phyloP scores from a whole-genome alignment of 2,113 vertebrate genomes.

The Sorex araneus region DNA sequence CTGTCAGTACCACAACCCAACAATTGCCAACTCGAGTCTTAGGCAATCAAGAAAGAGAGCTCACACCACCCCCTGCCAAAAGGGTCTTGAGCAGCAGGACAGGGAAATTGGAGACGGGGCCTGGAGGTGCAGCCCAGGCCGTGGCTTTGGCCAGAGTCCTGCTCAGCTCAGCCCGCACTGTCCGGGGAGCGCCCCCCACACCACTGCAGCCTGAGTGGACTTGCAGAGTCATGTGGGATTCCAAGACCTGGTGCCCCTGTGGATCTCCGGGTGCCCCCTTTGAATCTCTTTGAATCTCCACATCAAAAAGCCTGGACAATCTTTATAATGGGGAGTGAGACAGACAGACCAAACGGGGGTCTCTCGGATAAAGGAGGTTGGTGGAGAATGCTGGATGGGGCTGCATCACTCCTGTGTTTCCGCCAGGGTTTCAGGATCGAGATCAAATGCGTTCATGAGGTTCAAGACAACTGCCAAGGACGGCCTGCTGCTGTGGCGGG shows the following conservation, averaged over 20 bases:
- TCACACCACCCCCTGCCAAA: neutral
- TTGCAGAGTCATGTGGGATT: too few species aligned
- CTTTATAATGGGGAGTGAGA: too few species aligned
- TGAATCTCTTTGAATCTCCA: neutral
- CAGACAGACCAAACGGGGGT: neutral
- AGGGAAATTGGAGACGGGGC: neutral
- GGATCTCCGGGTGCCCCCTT: neutral
- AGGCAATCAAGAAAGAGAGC: neutral
- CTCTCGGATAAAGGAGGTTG: neutral
- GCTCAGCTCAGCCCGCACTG: neutral
- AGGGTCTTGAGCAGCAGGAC: neutral
- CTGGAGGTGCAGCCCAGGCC: neutral
- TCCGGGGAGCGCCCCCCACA: neutral
- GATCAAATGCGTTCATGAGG: constrained; percentile 95
- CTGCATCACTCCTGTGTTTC: constrained; percentile 10
- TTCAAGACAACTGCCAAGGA: constrained; percentile 96
- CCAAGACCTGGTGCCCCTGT: neutral
- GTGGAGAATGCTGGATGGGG: neutral
- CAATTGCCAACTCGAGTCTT: neutral
- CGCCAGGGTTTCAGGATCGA: constrained; percentile 94
- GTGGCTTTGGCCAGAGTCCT: neutral
- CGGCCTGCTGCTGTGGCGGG: constrained; percentile 96
- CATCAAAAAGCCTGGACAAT: neutral
- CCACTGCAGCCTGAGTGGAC: neutral
- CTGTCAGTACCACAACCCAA: neutral